These are phyloP conservation scores for Physeter macrocephalus DNA, from an alignment of 2,113 vertebrate genomes.

Conservation along the genomic window DNA sequence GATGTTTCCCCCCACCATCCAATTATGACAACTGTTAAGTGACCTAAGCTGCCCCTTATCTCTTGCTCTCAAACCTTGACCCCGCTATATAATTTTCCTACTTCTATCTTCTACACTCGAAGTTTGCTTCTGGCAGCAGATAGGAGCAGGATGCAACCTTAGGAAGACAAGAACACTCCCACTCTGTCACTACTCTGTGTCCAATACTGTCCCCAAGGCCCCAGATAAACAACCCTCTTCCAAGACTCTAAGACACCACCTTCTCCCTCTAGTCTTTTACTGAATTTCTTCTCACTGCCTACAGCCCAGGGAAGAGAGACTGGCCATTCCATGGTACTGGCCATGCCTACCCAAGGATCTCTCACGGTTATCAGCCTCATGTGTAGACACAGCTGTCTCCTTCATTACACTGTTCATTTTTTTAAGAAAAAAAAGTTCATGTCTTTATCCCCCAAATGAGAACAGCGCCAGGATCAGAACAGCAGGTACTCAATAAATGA, in stretches of 20 bases:
- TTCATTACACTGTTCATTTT: not conserved
- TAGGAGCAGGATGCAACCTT: not conserved
- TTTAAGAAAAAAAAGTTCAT: not conserved
- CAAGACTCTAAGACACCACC: not conserved
- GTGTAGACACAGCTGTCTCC: not conserved
- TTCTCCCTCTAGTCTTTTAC: not conserved
- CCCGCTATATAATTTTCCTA: not conserved
- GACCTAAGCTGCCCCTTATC: not conserved
- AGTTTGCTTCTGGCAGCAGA: not conserved
- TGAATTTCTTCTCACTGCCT: not conserved
- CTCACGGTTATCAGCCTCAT: not conserved
- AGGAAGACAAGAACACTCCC: not conserved
- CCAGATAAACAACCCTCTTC: not conserved
- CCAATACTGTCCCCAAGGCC: not conserved
- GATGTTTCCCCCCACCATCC: not conserved
- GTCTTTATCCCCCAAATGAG: conserved; percentile 1
- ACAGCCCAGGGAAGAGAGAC: not conserved
- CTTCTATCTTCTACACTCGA: not conserved
- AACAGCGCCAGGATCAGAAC: not conserved
- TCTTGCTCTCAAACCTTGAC: not conserved
- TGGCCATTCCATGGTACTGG: not conserved
- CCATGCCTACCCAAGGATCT: not conserved
- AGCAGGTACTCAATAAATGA: not conserved
- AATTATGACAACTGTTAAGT: not conserved
- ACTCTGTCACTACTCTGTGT: not conserved